Base-by-base conservation (phyloP, 2,113 vertebrate species). In the Sorex araneus region DNA sequence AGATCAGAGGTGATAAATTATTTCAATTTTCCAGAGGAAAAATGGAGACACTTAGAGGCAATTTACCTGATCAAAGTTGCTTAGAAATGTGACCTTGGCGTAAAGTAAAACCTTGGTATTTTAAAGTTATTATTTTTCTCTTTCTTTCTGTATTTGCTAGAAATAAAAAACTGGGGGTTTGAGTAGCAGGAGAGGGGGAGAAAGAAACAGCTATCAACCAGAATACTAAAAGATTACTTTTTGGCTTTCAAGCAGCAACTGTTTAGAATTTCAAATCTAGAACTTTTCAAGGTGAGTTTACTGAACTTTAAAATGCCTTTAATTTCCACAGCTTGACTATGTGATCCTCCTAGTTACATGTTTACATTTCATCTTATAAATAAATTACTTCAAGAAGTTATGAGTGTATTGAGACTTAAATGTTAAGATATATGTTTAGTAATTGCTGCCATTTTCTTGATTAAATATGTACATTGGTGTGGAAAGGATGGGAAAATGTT, bases 41-140 rank as follows among this genome's bases (percentile, higher is more conserved):
- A 95, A 92, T 94, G 82, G 92, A 95, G 86, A 94, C 76, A 92
- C 76, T 95, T 96, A 95, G 91, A 83, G 67, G 86, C 83, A 96
- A 97, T 95, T 96, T 97, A 85, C 92, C 84, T 94, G 94, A 95
- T 97, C 94, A 96, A 95, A 96, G 94, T 97, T 94, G n/a, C 89
- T 76, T 90, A 93, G 83, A 93, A 95, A 94, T 88, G 71, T 63
- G 94, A 19, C 86, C 94, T 96, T 96, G 94, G 89, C 66, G 90
- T 93, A 66, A 82, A 95, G 89, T 92, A 90, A 95, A 96, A 88
- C 89, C 90, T 93, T 95, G 92, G 91, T 83, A 92, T 95, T 96
- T 95, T 90, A 94, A 92, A 86, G 85, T 93, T 95, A 88, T 80
- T 94, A 92, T 78, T 95, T 93, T 91, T 34, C 34, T 79, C 89